Evolutionary conservation across 2,113 vertebrate genomes (phyloP).

Genomic region (Xenus cinereus): DNA sequence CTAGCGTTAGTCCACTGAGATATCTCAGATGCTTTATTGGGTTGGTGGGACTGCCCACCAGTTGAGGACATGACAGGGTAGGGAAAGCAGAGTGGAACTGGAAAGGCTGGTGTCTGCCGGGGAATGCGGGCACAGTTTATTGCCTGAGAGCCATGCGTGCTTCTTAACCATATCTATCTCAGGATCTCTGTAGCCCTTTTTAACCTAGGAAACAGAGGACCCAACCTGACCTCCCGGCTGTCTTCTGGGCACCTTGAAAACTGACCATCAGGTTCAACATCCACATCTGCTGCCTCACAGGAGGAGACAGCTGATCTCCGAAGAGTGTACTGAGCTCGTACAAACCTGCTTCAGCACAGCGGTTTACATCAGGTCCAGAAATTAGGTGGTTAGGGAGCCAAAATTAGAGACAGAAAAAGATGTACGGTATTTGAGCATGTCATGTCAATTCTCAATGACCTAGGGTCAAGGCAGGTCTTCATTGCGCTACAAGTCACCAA

Average conservation of each 20-base stretch:
- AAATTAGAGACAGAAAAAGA: slow-evolving; percentile 1
- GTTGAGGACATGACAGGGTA: not conserved
- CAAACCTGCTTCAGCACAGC: not conserved
- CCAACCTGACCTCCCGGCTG: not conserved
- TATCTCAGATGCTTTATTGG: not conserved
- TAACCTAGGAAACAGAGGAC: not conserved
- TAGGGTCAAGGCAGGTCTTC: not conserved
- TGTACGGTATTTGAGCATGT: not conserved
- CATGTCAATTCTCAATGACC: not conserved
- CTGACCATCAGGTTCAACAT: not conserved
- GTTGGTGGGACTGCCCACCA: not conserved
- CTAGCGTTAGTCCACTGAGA: not conserved
- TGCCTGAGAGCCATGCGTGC: not conserved
- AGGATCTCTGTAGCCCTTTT: not conserved
- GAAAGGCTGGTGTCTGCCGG: not conserved
- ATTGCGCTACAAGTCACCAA: not conserved
- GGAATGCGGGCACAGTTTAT: not conserved
- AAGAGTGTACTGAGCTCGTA: not conserved
- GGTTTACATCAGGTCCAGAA: not conserved
- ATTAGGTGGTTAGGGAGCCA: not conserved
- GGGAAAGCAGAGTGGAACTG: not conserved
- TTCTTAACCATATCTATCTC: not conserved
- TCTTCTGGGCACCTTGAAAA: not conserved
- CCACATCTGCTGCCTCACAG: not conserved
- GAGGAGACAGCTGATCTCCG: not conserved